Percentiles rank a stretch among this genome's conserved stretches.
Evolutionary conservation across 2,113 vertebrate species (phyloP).

Genomic region (Piprites chloris): DNA sequence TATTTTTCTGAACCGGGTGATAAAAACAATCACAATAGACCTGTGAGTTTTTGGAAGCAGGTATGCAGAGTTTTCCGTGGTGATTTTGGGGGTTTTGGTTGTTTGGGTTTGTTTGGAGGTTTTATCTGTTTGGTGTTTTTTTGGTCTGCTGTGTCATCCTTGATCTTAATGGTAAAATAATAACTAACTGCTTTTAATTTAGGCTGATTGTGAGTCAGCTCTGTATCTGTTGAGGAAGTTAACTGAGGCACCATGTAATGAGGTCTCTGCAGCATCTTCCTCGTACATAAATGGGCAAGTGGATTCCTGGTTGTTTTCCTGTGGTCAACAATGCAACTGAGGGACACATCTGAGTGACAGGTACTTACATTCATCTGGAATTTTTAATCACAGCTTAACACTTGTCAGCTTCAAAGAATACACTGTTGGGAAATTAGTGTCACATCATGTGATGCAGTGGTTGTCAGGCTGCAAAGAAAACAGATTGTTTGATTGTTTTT

Average conservation of each 20-base stretch:
- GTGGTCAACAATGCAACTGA: not conserved
- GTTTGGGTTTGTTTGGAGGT: not conserved
- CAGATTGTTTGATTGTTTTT: not conserved
- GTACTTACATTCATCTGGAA: not conserved
- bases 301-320: not conserved
- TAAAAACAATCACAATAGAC: not conserved
- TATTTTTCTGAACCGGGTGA: not conserved
- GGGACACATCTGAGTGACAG: not conserved
- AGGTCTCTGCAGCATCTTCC: not conserved
- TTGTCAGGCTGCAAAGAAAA: not conserved
- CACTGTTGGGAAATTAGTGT: not conserved
- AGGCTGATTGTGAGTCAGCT: not conserved
- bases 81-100: fast-evolving
- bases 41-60: not conserved
- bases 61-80: not conserved
- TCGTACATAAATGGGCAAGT: not conserved
- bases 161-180: not conserved
- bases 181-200: not conserved
- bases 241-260: not conserved
- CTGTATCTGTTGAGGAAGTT: not conserved
- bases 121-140: not conserved
- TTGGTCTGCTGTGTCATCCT: not conserved
- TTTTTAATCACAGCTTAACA: not conserved
- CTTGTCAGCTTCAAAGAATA: not conserved
- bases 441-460: not conserved